Evolutionary conservation across 2,113 vertebrate species (phyloP), one percentile per base, ranked within the genome.

Genomic region (Ammodramus savannarum): DNA sequence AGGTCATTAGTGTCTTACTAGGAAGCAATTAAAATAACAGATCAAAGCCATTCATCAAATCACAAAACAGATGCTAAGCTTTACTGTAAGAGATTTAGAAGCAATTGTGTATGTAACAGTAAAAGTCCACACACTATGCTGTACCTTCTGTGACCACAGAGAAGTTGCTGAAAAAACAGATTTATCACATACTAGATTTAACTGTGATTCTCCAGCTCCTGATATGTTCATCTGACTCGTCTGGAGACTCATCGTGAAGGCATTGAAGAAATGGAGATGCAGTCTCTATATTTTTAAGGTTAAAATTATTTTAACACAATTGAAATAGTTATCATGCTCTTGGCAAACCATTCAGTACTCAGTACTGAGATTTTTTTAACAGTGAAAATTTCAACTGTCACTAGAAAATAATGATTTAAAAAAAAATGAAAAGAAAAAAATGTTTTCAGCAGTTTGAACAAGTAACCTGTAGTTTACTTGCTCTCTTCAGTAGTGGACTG

Each of bases 1-100:
- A 98, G 97, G 96, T 98, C 97, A 98, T 98, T 98, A 98, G 91
- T 97, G 93, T 97, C 97, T 98, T 98, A 97, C 95, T 95, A 98
- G 97, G 97, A 98, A 98, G 97, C 97, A 98, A 98, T 98, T 98
- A 98, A 98, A 98, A 97, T 91, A 98, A 97, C 96, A 97, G 91
- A 98, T 98, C 96, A 97, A 93, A 98, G 94, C 87, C 82, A 98
- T 98, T 94, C 96, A 97, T 98, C 97, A 98, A 97, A 97, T 98
- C 97, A 95, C 95, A 98, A 98, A 98, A 97, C 97, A 98, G 97
- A 97, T 98, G 97, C 94, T 97, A 88, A 98, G 93, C 89, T 97
- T 96, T 97, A 97, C 93, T 95, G 84, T 96, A 96, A 91, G 77
- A 98, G 97, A 96, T 93, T 96, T 91, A 93, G 93, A 96, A 84